Base-by-base conservation (phyloP, 1,140 invertebrate genomes). In the Trichoplusia ni region DNA sequence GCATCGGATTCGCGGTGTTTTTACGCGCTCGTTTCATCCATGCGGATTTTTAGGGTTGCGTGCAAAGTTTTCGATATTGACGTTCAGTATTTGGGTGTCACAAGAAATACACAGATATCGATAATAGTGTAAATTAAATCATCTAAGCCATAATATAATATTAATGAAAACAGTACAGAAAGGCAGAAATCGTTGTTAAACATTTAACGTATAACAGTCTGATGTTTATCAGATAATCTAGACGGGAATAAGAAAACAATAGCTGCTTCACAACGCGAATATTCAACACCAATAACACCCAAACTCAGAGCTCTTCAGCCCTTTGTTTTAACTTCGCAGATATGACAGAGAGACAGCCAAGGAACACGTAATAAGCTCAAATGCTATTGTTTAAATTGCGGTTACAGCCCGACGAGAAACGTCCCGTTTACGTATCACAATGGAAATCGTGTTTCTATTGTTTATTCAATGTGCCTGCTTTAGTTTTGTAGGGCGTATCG, bases 381-480 rank as follows among this genome's bases (percentile, higher is more conserved):
- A 62, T 49, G 56, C 35, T 61, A 64, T 67, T 71, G 69, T 71
- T 59, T 64, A 64, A 71, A 64, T 67, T 21, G 69, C 47, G 47
- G 47, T 46, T 67, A 54, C 42, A 23, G 46, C 37, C 47, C 29
- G 13, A 16, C 11, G 42, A 11, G 42, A 16, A 23, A n/a, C 14
- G 31, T 27, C 19, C 4, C 25, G 27, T 37, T 64, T 56, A 65
- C 33, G 44, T 65, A 25, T 40, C 46, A 38, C 53, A 27, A 44
- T 33, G 27, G 61, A 56, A 53, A 42, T 42, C 29, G 21, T 46
- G 40, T 58, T 64, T 44, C 42, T 56, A 56, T 56, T 56, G 51
- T 46, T 25, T 60, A 59, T 25, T 21, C 11, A 11, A 23, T n/a
- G 4, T 54, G 51, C 31, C 25, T 33, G 40, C 16, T 35, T 37